These are phyloP conservation scores for Trichoplusia ni DNA, from an alignment of 1,140 invertebrate species.

Conservation along the genomic window DNA sequence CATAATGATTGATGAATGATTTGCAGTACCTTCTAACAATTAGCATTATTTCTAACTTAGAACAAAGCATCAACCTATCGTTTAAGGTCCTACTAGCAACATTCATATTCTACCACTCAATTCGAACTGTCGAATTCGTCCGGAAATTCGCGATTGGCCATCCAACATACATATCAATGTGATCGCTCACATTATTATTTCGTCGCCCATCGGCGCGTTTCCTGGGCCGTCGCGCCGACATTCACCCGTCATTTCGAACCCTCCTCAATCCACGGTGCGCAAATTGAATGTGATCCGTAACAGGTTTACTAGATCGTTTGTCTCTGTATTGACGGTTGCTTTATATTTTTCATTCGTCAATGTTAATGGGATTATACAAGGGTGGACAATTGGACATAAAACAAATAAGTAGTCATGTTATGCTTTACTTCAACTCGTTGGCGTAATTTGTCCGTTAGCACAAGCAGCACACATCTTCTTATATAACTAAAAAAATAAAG, in stretches of 20 bases:
- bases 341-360: conserved; percentile 32
- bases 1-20: too few relatives aligned
- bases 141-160: conserved; percentile 16
- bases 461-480: too few relatives aligned
- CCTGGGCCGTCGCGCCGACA: conserved; percentile 27
- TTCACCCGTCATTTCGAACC: conserved; percentile 63
- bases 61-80: not conserved
- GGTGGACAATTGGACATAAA: too few relatives aligned
- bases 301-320: conserved; percentile 66
- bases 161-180: conserved; percentile 35
- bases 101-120: conserved; percentile 12
- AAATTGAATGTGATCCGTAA: conserved; percentile 78
- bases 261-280: conserved; percentile 70
- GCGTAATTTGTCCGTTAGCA: too few relatives aligned
- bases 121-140: conserved; percentile 10
- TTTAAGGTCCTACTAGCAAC: not conserved
- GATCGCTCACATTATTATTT: conserved; percentile 41
- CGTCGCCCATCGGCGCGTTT: conserved; percentile 32
- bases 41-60: not conserved
- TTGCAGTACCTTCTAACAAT: too few relatives aligned
- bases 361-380: too few relatives aligned
- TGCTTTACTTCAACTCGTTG: too few relatives aligned
- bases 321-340: conserved; percentile 61
- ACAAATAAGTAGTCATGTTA: too few relatives aligned
- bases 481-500: too few relatives aligned